Percentiles rank a stretch among this genome's conserved stretches.
phyloP scores from a whole-genome alignment of 2,888 invertebrate genomes.

The Drosophila rellima region DNA sequence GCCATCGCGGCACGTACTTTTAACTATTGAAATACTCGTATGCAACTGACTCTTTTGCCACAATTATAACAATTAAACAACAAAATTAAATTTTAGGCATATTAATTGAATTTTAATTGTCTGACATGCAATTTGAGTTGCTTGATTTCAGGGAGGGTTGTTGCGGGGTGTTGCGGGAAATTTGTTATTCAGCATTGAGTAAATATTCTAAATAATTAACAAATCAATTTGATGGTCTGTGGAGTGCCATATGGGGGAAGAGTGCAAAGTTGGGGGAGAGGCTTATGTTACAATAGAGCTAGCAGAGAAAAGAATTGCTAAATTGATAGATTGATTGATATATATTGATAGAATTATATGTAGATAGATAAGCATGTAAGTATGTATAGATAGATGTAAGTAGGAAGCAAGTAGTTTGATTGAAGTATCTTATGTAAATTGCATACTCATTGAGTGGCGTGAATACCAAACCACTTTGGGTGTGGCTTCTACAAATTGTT shows the following conservation, averaged over 20 bases:
- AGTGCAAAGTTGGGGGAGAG: conserved; percentile 24
- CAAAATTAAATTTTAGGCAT: conserved; percentile 65
- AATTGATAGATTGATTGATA: conserved; percentile 2
- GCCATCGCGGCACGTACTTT: conserved; percentile 15
- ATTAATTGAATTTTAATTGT: conserved; percentile 75
- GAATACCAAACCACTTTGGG: conserved; percentile 85
- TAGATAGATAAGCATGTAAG: conserved; percentile 27
- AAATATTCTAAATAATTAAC: conserved; percentile 64
- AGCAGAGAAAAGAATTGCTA: conserved; percentile 15
- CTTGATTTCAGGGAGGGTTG: neutral
- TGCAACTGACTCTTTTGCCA: conserved; percentile 34
- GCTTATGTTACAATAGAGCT: conserved; percentile 18
- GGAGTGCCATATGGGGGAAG: conserved; percentile 39
- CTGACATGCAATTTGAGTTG: conserved; percentile 45
- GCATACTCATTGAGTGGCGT: conserved; percentile 86
- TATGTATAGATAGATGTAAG: conserved; percentile 34
- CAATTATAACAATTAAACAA: conserved; percentile 55
- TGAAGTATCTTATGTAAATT: conserved; percentile 51
- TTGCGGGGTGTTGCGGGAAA: neutral
- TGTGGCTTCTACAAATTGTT: conserved; percentile 67
- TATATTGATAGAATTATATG: conserved; percentile 5
- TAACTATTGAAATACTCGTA: conserved; percentile 33
- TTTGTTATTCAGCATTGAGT: conserved; percentile 29
- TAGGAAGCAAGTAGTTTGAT: conserved; percentile 42
- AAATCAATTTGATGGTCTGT: conserved; percentile 66